Conservation (phyloP, 2,797 vertebrate species). For the Tarsius wallacei region DNA sequence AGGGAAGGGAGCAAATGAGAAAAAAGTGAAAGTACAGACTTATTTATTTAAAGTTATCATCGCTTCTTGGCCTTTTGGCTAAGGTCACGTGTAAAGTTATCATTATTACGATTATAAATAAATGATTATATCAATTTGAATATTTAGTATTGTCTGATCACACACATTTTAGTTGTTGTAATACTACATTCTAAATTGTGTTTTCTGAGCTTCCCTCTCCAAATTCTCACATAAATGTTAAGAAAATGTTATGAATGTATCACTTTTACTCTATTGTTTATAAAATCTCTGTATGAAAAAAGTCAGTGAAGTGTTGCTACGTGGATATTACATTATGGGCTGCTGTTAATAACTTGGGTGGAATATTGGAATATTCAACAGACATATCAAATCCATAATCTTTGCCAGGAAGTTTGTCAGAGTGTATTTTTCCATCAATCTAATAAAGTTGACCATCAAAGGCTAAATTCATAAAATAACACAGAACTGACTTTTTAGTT, state of each 20-base stretch:
- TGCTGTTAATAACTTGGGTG: constrained; percentile 75
- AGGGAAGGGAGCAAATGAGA: neutral
- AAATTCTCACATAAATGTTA: constrained; percentile 25
- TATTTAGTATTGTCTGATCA: constrained; percentile 24
- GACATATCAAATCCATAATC: constrained; percentile 80
- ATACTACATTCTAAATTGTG: constrained; percentile 35
- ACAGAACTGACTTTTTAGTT: neutral
- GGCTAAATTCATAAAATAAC: constrained; percentile 67
- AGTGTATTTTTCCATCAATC: constrained; percentile 31
- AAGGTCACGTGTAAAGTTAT: neutral
- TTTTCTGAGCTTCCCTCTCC: neutral
- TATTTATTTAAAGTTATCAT: neutral
- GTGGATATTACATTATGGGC: constrained; percentile 66
- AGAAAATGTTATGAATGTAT: constrained; percentile 57
- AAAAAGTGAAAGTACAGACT: neutral
- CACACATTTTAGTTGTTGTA: constrained; percentile 27
- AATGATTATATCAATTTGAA: constrained; percentile 48
- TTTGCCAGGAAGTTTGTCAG: constrained; percentile 60
- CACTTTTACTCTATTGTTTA: constrained; percentile 74
- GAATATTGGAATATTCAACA: constrained; percentile 79
- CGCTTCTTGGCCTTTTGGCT: no score
- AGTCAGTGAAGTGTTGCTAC: constrained; percentile 70
- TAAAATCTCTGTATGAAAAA: constrained; percentile 78
- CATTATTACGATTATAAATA: constrained; percentile 5
- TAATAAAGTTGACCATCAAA: constrained; percentile 74